These are phyloP conservation scores for Pangasianodon hypophthalmus DNA, from an alignment of 2,113 vertebrate species.

Conservation along the genomic window DNA sequence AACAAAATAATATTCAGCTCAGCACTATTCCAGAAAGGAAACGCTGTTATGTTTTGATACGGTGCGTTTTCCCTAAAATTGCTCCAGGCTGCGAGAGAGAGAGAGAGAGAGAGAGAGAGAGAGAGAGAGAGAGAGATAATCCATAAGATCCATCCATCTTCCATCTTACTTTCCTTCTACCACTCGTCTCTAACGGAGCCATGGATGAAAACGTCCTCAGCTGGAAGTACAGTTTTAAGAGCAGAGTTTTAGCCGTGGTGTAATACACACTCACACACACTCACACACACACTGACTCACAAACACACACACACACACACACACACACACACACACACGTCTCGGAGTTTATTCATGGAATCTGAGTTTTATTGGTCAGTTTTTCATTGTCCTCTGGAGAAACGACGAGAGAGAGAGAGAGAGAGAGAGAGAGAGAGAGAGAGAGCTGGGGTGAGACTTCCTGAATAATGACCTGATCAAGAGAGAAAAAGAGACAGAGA, in stretches of 20 bases:
- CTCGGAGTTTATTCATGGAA: not conserved
- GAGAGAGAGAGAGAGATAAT: not conserved
- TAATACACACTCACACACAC: not conserved
- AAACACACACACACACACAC: not conserved
- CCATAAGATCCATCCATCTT: not conserved
- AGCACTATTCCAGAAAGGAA: constrained; percentile 10
- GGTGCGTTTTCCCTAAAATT: not conserved
- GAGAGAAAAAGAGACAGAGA: no score
- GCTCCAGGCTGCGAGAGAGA: not conserved
- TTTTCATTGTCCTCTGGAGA: not conserved
- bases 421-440: not conserved
- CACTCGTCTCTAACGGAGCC: not conserved
- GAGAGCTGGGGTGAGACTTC: no score
- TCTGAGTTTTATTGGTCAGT: not conserved
- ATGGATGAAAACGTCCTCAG: not conserved
- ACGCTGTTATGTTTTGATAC: constrained; percentile 15
- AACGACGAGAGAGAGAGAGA: not conserved
- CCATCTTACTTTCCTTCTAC: not conserved
- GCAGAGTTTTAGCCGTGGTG: not conserved
- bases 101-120: not conserved
- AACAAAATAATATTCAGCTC: constrained; percentile 22
- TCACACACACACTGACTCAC: not conserved
- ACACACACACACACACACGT: not conserved
- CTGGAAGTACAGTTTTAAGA: not conserved
- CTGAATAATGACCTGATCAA: no score